phyloP scores from a whole-genome alignment of 2,113 vertebrate genomes.

The Nycticorax nycticorax region DNA sequence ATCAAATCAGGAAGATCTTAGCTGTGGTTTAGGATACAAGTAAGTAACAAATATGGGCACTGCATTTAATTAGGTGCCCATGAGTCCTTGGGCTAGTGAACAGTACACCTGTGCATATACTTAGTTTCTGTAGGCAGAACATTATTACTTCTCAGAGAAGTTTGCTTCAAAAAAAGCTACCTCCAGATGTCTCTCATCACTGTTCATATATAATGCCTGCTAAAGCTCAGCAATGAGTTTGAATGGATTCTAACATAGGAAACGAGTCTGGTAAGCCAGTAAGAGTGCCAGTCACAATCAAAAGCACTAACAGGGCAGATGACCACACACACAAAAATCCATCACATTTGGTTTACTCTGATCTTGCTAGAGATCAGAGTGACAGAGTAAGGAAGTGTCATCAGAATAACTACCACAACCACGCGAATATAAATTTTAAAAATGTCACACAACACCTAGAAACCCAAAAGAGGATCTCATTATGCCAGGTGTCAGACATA shows the following conservation, averaged over 20 bases:
- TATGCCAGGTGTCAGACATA: not conserved
- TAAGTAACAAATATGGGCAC: not conserved
- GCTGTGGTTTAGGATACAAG: not conserved
- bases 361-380: not conserved
- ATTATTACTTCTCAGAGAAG: not conserved
- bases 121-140: not conserved
- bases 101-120: not conserved
- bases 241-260: not conserved
- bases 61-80: not conserved
- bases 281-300: not conserved
- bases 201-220: not conserved
- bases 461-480: not conserved
- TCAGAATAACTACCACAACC: not conserved
- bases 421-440: rapidly evolving
- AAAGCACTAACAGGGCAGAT: not conserved
- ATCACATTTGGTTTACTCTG: not conserved
- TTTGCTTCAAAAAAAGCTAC: not conserved
- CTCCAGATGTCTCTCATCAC: not conserved
- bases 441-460: not conserved
- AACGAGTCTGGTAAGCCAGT: not conserved
- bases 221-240: not conserved
- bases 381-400: not conserved
- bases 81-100: not conserved
- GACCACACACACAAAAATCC: not conserved
- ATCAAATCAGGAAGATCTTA: not conserved